Base-by-base conservation (phyloP, 2,113 vertebrate species). In the Thryonomys swinderianus region DNA sequence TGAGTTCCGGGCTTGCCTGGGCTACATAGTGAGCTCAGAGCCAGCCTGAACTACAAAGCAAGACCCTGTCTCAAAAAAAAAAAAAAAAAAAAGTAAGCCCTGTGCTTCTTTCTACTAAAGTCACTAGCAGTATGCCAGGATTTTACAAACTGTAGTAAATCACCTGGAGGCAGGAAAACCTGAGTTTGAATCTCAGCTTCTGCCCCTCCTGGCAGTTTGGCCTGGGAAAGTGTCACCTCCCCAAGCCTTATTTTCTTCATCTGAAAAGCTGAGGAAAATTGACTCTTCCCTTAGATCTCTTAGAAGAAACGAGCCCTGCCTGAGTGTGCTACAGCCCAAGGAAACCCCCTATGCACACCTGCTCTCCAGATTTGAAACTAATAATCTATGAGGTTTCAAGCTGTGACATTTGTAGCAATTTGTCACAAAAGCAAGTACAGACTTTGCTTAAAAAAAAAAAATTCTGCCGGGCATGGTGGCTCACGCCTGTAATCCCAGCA, bases 371-470 rank as follows among this genome's bases (percentile, higher is more conserved):
- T 57, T 17, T 23, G 10, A 55, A 59, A 91, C 51, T 20, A 6
- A 90, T 66, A 53, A 8, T 69, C 42, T 80, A 25, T 62, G 61
- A 59, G 4, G 25, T 11, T 64, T 64, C 30, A 32, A 64, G 62
- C 25, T 9, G 4, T 21, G 55, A 62, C 6, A 34, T 76, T 37
- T 62, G 5, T 53, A 27, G 20, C 45, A 59, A 85, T 34, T 37
- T 64, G 45, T 89, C 74, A 76, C 2, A 87, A 40, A 25, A 91
- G 67, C 40, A 27, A 66, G 25, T 55, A 37, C 5, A 53, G 59
- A 81, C 37, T 83, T 93, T 13, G 32, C 34, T 51, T 25, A 55
- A 83, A 88, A 95, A n/a, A n/a, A n/a, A n/a, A n/a, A n/a, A n/a
- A n/a, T n/a, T n/a, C n/a, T n/a, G n/a, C n/a, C n/a, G n/a, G n/a